Base-by-base conservation (phyloP, 2,113 vertebrate species). In the Rana temporaria region DNA sequence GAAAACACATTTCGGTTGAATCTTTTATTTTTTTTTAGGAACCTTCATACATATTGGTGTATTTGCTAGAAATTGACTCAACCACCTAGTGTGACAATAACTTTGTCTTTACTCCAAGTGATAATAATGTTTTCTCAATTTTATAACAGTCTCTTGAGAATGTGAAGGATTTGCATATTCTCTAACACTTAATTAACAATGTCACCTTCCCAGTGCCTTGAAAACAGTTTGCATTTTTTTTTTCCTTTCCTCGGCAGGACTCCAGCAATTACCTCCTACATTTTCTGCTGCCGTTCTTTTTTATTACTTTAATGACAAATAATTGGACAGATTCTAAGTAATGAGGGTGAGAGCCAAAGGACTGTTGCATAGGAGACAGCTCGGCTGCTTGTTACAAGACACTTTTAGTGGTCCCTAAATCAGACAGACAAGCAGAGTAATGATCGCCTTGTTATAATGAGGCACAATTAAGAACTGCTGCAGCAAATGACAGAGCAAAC, bases 261-360 rank as follows among this genome's bases (percentile, higher is more conserved):
- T 92, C 92, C 91, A 94, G 89, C 90, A 90, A 91, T 92, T 94
- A 92, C 90, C 89, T 92, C 91, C 91, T 91, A 92, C 91, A 92
- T 92, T 93, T 93, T 92, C 89, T 92, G 84, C 89, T 90, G 87
- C 89, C 91, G 89, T 91, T 88, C 86, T 90, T 93, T 94, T 94
- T 94, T 93, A 94, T 95, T 94, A 92, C 93, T 93, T 94, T 95
- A 95, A 95, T 94, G 92, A 93, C 93, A 94, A 95, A 95, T 94
- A 95, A 95, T 95, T 95, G 92, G 92, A 94, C 92, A 92, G 91
- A 92, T 93, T 95, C 92, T 94, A 92, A 95, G 89, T 93, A 93
- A 95, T 92, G 93, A 93, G 92, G 89, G 91, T 93, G 92, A 94
- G 88, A 94, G 90, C 86, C 87, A 90, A 91, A 92, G 89, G 91